Evolutionary conservation across 64 coral and sea anemone species (phyloP), one percentile per base, ranked within the genome.

Genomic region (Astreopora myriophthalma): DNA sequence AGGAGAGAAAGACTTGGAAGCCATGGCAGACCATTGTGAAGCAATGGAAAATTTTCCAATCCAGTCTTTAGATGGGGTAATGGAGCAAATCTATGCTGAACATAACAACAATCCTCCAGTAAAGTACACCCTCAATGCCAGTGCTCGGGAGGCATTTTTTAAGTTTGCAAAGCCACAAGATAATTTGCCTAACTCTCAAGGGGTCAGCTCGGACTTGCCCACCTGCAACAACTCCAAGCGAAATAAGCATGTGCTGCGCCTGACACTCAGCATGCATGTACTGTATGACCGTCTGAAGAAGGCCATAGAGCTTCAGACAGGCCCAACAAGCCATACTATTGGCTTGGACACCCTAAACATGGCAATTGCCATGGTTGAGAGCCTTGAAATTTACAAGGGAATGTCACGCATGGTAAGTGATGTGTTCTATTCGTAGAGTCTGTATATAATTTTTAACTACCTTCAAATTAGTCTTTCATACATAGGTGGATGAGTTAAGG

Each of bases 61-160:
- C 39, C 39, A 44, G 39, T 44, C 39, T 44, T 44, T 44, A 44
- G 39, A 44, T 44, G 39, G 39, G 10, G 39, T 44, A 10, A 5
- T 64, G 1, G 92, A 94, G 69, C 63, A 84, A 14, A 94, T 89
- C 9, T 89, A 38, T 75, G 32, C 34, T 5, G 92, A 89, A 76
- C 92, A 89, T 37, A 86, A 87, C 63, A 48, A 37, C 39, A 69
- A 84, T 19, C 48, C 79, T 1, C 11, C n/a, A 39, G 55, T 89
- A 1, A 94, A 81, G 67, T 89, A 94, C 33, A 34, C 10, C 4
- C 36, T 94, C 0, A 89, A 32, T 57, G 33, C 76, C 14, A 89
- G 63, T 82, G 92, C 77, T 13, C 34, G 57, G 40, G 92, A 94
- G 25, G 51, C 78, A 24, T 94, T 82, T 52, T 94, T 94, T 49